A percentile compares a stretch with the other conserved stretches of the same genome.
phyloP scores from a whole-genome alignment of 37 sponge, comb jelly and placozoan species.

The Halisarca cf. caerulea region DNA sequence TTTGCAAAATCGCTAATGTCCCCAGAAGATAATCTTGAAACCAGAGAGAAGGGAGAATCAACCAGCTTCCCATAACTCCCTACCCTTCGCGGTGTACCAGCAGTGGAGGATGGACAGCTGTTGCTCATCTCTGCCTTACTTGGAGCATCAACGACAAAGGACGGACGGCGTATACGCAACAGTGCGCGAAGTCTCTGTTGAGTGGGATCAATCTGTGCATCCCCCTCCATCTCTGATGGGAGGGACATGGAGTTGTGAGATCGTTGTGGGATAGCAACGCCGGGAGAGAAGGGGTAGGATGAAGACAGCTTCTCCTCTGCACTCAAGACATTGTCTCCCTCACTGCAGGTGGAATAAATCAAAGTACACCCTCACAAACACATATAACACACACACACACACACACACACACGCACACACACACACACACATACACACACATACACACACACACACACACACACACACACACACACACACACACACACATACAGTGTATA shows the following conservation, averaged over 20 bases:
- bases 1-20: neutral
- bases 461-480: too few relatives aligned
- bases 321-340: too few relatives aligned
- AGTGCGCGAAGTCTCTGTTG: conserved; percentile 14
- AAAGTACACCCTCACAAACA: too few relatives aligned
- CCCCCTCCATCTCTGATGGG: neutral
- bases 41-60: neutral
- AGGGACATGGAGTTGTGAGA: conserved; percentile 20
- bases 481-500: too few relatives aligned
- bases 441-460: too few relatives aligned
- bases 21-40: neutral
- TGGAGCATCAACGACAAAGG: conserved; percentile 1
- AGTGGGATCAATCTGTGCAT: conserved; percentile 1
- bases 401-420: too few relatives aligned
- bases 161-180: neutral
- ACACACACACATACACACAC: too few relatives aligned
- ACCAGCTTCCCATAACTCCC: neutral
- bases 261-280: neutral
- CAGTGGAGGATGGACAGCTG: neutral
- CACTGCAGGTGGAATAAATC: too few relatives aligned
- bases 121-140: neutral
- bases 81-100: neutral
- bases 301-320: neutral
- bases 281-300: conserved; percentile 9
- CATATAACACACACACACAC: too few relatives aligned